Conservation (phyloP, 2,888 invertebrate species). For the Taenaris catops region DNA sequence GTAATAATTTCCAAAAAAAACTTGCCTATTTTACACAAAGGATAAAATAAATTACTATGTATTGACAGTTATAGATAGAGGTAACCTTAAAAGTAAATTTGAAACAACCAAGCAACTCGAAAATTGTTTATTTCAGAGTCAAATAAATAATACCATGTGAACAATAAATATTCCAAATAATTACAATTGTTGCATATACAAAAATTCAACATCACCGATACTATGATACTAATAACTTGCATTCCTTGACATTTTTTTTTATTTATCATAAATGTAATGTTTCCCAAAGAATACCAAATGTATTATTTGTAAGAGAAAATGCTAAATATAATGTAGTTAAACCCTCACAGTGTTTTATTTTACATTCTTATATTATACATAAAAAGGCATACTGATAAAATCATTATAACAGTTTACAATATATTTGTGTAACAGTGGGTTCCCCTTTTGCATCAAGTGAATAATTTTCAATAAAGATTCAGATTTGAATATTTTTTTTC, state of each 20-base stretch:
- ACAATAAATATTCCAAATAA: slow-evolving; percentile 9
- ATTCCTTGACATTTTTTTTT: slow-evolving; percentile 8
- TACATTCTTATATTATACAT: too few species aligned
- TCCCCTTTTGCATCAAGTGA: too few species aligned
- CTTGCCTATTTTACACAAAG: too few species aligned
- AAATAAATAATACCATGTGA: slow-evolving; percentile 2
- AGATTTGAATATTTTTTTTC: too few species aligned
- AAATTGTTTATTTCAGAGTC: slow-evolving; percentile 8
- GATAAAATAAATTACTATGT: too few species aligned
- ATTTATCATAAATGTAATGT: too few species aligned
- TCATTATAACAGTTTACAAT: too few species aligned
- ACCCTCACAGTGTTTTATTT: slow-evolving; percentile 5
- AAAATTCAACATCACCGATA: not conserved
- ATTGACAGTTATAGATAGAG: too few species aligned
- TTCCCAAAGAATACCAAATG: slow-evolving; percentile 15
- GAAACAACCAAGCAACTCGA: slow-evolving; percentile 3
- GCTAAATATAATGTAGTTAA: slow-evolving; percentile 13
- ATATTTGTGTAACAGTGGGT: too few species aligned
- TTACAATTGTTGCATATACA: not conserved
- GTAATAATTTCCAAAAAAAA: too few species aligned
- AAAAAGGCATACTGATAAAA: too few species aligned
- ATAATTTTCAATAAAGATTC: too few species aligned
- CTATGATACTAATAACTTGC: slow-evolving; percentile 1
- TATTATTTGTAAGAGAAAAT: slow-evolving; percentile 7
- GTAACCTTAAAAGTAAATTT: not conserved